Conservation (phyloP, 2,113 vertebrate genomes). For the Podilymbus podiceps region DNA sequence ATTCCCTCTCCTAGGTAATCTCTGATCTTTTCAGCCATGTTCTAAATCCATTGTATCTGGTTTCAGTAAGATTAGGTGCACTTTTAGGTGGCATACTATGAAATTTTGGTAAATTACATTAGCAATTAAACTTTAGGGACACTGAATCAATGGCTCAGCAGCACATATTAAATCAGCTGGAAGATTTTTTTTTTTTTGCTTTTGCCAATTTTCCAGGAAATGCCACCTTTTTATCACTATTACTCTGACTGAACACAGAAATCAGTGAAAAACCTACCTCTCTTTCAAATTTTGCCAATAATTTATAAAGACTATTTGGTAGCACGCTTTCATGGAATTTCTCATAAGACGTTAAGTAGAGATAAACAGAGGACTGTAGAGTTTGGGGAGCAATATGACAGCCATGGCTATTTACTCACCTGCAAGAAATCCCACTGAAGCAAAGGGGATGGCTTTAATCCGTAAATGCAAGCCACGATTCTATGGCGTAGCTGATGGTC, state of each 20-base stretch:
- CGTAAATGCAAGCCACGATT: accelerated
- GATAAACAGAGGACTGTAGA: background rate
- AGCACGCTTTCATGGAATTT: background rate
- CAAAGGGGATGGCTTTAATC: background rate
- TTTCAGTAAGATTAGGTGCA: background rate
- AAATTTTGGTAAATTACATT: background rate
- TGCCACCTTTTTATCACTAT: background rate
- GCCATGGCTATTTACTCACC: background rate
- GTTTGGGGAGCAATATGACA: background rate
- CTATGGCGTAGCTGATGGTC: background rate
- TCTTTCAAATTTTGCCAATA: background rate
- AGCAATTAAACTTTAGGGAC: background rate
- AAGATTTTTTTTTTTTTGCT: background rate
- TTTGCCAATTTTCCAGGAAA: background rate
- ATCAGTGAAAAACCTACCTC: background rate
- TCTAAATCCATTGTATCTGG: conserved; percentile 6
- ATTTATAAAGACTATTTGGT: background rate
- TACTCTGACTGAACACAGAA: background rate
- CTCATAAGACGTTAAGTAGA: background rate
- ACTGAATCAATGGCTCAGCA: background rate
- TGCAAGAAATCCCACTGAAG: background rate
- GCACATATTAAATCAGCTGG: background rate
- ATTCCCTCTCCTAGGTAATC: background rate
- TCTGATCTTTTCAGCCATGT: background rate
- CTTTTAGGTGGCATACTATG: background rate